Evolutionary conservation across 2,797 vertebrate species (phyloP), one percentile per base, ranked within the genome.

Genomic region (Danio tinwini): DNA sequence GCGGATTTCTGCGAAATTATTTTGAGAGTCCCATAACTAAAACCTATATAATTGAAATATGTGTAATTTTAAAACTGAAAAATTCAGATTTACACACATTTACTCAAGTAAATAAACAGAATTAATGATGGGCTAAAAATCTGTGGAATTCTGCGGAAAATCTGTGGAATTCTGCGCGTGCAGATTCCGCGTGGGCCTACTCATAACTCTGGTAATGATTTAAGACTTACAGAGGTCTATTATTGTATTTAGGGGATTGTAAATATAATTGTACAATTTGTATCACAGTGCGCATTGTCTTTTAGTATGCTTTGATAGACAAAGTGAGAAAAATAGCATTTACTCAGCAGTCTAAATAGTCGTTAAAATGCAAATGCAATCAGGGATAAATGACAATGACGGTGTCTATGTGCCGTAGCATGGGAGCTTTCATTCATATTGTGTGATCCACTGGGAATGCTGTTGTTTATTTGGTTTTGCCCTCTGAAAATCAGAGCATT

Each of bases 311-410:
- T n/a, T n/a, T 21, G 16, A 52, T 53, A 70, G 63, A 17, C 50
- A 39, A 16, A 47, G 12, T 59, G 47, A 13, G 29, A 42, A 58
- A 67, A 65, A 29, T 29, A 6, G 17, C 68, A 49, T 74, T 61
- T 49, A 74, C 42, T 58, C 40, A 70, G 70, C 64, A 55, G 14
- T 59, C 21, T 44, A 42, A 78, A 72, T 55, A 10, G 44, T 40
- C n/a, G 73, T 58, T 78, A 42, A 59, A 73, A 78, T 82, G 68
- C 75, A 82, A 82, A 82, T 82, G 62, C 47, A 77, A 78, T 82
- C 69, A 82, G 53, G 44, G 63, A 55, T 17, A 62, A 64, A 64
- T 40, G 29, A n/a, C 45, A 47, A 47, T 56, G 42, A 76, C 7
- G 44, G 19, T 13, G 12, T 56, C 40, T 39, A 21, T 1, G 5